These are phyloP conservation scores for Gila orcuttii DNA, from an alignment of 2,113 vertebrate species.

Conservation along the genomic window DNA sequence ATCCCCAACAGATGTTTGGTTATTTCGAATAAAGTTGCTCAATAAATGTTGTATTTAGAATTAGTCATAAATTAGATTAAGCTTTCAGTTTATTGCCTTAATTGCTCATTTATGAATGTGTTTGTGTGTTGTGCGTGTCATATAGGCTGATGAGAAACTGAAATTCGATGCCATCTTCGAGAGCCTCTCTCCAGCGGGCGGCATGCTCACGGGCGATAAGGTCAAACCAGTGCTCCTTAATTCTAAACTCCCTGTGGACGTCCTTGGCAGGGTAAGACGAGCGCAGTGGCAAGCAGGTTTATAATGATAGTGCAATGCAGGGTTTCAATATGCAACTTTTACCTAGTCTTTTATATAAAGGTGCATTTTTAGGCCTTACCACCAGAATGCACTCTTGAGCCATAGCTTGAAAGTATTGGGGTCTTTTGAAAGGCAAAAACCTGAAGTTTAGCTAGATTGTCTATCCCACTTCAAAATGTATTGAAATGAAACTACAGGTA, in stretches of 20 bases:
- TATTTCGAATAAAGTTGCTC: not conserved
- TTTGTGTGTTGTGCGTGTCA: conserved; percentile 43
- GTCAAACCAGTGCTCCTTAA: conserved; percentile 98
- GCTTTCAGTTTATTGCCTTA: not conserved
- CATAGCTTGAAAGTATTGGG: not conserved
- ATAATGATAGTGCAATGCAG: not conserved
- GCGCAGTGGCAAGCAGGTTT: not conserved
- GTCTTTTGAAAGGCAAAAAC: not conserved
- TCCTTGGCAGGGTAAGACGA: conserved; percentile 89
- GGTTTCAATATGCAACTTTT: not conserved
- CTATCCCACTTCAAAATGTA: not conserved
- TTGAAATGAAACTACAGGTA: not conserved
- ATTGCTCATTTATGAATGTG: not conserved
- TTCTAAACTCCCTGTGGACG: conserved; percentile 96
- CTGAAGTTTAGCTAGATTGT: not conserved
- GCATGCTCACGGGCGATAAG: conserved; percentile 93
- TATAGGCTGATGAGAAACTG: conserved; percentile 90
- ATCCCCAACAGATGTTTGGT: not conserved
- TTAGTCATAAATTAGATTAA: not conserved
- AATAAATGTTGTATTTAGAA: not conserved
- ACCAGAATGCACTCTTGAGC: conserved; percentile 23
- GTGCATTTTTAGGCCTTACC: conserved; percentile 11
- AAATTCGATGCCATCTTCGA: conserved; percentile 98
- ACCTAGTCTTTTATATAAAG: not conserved
- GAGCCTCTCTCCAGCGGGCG: conserved; percentile 88